These are phyloP conservation scores for Actias luna DNA, from an alignment of 2,888 invertebrate species.

Conservation along the genomic window DNA sequence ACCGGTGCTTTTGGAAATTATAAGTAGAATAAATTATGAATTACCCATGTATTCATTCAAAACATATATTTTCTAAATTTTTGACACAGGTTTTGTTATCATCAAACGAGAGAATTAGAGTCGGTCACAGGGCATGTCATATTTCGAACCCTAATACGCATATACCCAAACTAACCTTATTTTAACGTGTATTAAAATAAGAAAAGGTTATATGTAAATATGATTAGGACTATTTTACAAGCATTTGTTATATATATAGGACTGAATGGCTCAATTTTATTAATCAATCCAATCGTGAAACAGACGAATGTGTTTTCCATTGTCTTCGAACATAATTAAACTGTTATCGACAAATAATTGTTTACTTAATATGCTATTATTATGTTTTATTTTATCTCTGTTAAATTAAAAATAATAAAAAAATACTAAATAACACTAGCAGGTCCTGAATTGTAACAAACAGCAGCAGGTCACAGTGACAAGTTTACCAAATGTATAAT, in stretches of 20 bases:
- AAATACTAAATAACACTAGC: too few relatives aligned
- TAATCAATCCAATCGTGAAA: constrained; percentile 60
- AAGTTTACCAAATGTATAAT: too few relatives aligned
- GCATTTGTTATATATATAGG: constrained; percentile 53
- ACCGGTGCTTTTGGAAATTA: constrained; percentile 57
- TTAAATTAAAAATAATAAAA: too few relatives aligned
- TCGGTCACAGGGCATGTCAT: neutral
- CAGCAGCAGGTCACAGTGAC: too few relatives aligned
- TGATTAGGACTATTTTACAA: constrained; percentile 65
- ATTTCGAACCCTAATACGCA: neutral
- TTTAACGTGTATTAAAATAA: constrained; percentile 24
- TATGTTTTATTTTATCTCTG: too few relatives aligned
- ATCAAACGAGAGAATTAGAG: neutral
- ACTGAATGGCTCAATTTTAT: constrained; percentile 50
- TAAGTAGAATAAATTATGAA: constrained; percentile 25
- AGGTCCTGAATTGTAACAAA: too few relatives aligned
- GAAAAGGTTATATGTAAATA: constrained; percentile 54
- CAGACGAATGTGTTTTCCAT: constrained; percentile 52
- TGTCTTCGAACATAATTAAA: constrained; percentile 24
- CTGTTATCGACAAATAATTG: neutral
- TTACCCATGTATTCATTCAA: constrained; percentile 22
- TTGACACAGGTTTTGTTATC: neutral
- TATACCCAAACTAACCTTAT: neutral
- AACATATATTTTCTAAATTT: neutral
- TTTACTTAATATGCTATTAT: neutral